A percentile compares a stretch with the other conserved stretches of the same genome.
Conservation (phyloP, 1,140 invertebrate species). For the Microplitis mediator region DNA sequence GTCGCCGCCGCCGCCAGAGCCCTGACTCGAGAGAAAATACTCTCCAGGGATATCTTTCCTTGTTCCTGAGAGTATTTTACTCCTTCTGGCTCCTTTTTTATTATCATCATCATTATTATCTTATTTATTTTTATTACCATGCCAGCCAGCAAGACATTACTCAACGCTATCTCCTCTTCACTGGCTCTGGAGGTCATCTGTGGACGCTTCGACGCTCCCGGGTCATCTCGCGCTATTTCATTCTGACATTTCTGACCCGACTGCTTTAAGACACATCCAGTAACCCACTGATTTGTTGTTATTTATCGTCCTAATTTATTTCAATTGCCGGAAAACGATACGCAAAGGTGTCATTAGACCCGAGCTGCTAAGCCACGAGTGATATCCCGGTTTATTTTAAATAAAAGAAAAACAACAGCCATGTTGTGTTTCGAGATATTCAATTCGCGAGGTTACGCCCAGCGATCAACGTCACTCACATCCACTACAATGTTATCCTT, state of each 20-base stretch:
- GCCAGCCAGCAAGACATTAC: background rate
- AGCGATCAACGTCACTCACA: slow-evolving; percentile 22
- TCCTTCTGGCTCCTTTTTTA: too few species aligned
- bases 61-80: slow-evolving; percentile 9
- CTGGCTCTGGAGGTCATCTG: background rate
- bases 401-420: background rate
- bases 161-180: background rate
- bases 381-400: background rate
- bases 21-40: too few species aligned
- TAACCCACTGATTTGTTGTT: too few species aligned
- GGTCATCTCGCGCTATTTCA: too few species aligned
- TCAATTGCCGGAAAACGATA: slow-evolving; percentile 15
- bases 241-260: too few species aligned
- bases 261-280: too few species aligned
- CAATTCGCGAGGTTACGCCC: slow-evolving; percentile 27
- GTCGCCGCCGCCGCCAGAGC: slow-evolving; percentile 25
- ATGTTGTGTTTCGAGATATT: slow-evolving; percentile 18
- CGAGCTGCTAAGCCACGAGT: slow-evolving; percentile 19
- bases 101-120: too few species aligned
- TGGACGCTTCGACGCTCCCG: background rate
- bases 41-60: background rate
- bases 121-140: too few species aligned
- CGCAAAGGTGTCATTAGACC: slow-evolving; percentile 22
- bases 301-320: background rate
- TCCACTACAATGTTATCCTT: slow-evolving; percentile 32